A percentile compares a stretch with the other conserved stretches of the same genome.
phyloP scores from a whole-genome alignment of 2,888 invertebrate species.

The Ellobium chinense region DNA sequence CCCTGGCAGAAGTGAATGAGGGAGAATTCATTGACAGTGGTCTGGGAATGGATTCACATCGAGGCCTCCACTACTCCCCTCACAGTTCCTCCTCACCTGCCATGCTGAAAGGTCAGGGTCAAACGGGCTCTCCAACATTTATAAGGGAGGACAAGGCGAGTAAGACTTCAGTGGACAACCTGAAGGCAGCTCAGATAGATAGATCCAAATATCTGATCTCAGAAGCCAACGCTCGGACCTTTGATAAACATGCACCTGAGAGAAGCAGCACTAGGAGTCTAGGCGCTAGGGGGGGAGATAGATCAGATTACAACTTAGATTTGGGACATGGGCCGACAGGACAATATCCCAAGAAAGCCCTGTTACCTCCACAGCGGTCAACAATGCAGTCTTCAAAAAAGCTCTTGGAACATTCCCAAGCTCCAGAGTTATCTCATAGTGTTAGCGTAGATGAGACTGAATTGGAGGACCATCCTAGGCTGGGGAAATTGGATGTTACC shows the following conservation, averaged over 20 bases:
- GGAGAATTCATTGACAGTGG: slow-evolving; percentile 18
- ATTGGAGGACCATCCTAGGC: slow-evolving; percentile 73
- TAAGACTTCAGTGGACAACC: slow-evolving; percentile 67
- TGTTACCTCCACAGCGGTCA: slow-evolving; percentile 69
- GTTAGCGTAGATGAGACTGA: slow-evolving; percentile 44
- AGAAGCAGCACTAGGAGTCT: slow-evolving; percentile 60
- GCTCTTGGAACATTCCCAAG: slow-evolving; percentile 54
- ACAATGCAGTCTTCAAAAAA: slow-evolving; percentile 55
- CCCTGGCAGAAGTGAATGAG: slow-evolving; percentile 61
- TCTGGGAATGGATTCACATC: neutral
- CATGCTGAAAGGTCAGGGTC: slow-evolving; percentile 26
- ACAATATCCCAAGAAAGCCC: slow-evolving; percentile 69
- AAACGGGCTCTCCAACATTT: slow-evolving; percentile 20
- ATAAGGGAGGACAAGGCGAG: slow-evolving; percentile 44
- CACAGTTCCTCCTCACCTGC: slow-evolving; percentile 23
- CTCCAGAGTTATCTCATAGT: slow-evolving; percentile 49
- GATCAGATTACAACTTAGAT: slow-evolving; percentile 24
- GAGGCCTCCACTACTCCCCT: slow-evolving; percentile 20
- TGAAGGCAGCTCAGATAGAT: slow-evolving; percentile 70
- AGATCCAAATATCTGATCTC: slow-evolving; percentile 72
- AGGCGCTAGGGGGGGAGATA: slow-evolving; percentile 17
- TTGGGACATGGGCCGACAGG: slow-evolving; percentile 31
- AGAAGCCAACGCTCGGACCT: slow-evolving; percentile 62
- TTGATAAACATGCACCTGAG: slow-evolving; percentile 55
- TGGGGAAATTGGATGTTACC: slow-evolving; percentile 95